Conservation (phyloP, 2,797 vertebrate species). For the Enteromius treurensis region DNA sequence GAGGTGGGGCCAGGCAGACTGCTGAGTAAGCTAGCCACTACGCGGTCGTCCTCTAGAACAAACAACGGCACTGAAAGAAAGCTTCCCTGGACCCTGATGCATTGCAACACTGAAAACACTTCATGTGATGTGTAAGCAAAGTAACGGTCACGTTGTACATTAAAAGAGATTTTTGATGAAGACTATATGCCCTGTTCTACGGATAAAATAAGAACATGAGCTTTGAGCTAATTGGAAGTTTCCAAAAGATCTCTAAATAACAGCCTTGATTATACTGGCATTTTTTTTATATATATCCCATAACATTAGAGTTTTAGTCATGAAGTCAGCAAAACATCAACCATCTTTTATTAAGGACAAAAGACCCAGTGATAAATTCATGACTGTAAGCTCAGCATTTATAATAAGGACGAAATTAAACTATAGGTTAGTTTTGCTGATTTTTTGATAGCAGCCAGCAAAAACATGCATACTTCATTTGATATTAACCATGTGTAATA, state of each 20-base stretch:
- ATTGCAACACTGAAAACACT: constrained; percentile 22
- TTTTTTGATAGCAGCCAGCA: not conserved
- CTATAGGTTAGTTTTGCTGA: not conserved
- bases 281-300: not conserved
- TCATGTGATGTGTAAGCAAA: constrained; percentile 22
- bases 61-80: constrained; percentile 59
- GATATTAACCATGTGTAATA: not conserved
- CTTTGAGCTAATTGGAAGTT: not conserved
- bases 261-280: not conserved
- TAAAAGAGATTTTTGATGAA: not conserved
- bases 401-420: not conserved
- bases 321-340: not conserved
- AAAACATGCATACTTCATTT: not conserved
- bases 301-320: not conserved
- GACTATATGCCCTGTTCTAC: not conserved
- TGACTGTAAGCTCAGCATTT: not conserved
- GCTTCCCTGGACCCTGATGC: constrained; percentile 50
- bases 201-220: not conserved
- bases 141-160: constrained; percentile 17
- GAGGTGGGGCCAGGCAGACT: constrained; percentile 62
- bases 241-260: constrained; percentile 1
- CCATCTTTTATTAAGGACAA: not conserved
- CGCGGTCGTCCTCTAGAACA: constrained; percentile 58
- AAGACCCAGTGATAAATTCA: not conserved
- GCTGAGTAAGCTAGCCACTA: constrained; percentile 61